These are phyloP conservation scores for Nestor notabilis DNA, from an alignment of 2,113 vertebrate species.

Conservation along the genomic window DNA sequence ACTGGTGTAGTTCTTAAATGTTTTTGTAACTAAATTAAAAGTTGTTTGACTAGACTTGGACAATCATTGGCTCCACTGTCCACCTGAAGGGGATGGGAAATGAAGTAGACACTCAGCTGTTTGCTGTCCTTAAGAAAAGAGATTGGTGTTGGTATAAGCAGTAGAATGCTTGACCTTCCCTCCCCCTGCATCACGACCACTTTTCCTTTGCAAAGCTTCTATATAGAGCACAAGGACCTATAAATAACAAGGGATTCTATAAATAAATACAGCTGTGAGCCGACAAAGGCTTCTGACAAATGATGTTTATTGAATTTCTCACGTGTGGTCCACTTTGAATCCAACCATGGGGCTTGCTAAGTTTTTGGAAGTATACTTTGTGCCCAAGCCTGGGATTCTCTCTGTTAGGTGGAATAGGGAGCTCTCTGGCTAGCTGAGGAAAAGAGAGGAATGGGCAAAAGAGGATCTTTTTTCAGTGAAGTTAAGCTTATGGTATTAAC, in stretches of 20 bases:
- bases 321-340: slow-evolving; percentile 76
- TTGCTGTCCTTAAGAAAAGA: slow-evolving; percentile 1
- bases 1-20: not conserved
- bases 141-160: slow-evolving; percentile 16
- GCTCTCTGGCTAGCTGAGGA: not conserved
- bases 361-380: slow-evolving; percentile 26
- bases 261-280: slow-evolving; percentile 82
- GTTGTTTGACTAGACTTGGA: not conserved
- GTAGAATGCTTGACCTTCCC: slow-evolving; percentile 27
- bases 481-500: not conserved
- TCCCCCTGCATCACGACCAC: not conserved
- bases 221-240: slow-evolving; percentile 60
- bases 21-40: not conserved
- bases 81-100: not conserved
- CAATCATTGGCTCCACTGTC: not conserved
- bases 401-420: not conserved
- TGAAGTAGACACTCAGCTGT: not conserved
- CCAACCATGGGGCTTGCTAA: slow-evolving; percentile 15
- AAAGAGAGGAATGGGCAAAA: not conserved
- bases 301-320: slow-evolving; percentile 83
- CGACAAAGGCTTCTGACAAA: slow-evolving; percentile 79
- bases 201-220: slow-evolving; percentile 71
- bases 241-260: slow-evolving; percentile 76
- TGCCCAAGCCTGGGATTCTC: slow-evolving; percentile 36
- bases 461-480: not conserved